These are phyloP conservation scores for Mesitornis unicolor DNA, from an alignment of 2,113 vertebrate genomes.

Conservation along the genomic window DNA sequence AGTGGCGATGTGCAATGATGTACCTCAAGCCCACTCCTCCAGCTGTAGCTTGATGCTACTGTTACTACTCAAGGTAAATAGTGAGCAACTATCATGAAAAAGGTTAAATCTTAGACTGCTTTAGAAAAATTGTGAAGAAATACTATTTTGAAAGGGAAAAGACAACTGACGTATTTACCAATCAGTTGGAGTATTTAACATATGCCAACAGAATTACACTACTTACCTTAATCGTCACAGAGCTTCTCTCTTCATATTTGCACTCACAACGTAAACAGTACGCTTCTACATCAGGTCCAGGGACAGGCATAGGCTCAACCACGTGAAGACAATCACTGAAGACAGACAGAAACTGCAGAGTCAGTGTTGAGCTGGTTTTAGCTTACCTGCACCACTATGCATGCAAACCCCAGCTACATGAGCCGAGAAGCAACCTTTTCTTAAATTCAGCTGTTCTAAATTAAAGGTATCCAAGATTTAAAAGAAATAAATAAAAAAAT, in stretches of 20 bases:
- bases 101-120: neutral
- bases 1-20: neutral
- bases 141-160: neutral
- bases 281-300: conserved; percentile 92
- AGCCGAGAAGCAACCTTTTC: neutral
- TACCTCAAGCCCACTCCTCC: neutral
- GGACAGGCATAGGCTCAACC: conserved; percentile 94
- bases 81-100: neutral
- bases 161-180: neutral
- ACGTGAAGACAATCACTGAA: conserved; percentile 92
- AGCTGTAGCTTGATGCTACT: neutral
- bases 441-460: neutral
- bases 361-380: neutral
- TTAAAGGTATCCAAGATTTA: neutral
- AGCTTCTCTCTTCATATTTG: conserved; percentile 98
- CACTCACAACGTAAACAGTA: conserved; percentile 98
- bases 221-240: conserved; percentile 92
- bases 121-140: neutral
- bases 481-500: neutral
- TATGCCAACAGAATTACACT: neutral
- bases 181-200: neutral
- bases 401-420: neutral
- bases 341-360: neutral
- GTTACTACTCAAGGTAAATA: neutral
- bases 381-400: neutral